phyloP scores from a whole-genome alignment of 2,888 invertebrate genomes.

The Chrysina gloriosa region DNA sequence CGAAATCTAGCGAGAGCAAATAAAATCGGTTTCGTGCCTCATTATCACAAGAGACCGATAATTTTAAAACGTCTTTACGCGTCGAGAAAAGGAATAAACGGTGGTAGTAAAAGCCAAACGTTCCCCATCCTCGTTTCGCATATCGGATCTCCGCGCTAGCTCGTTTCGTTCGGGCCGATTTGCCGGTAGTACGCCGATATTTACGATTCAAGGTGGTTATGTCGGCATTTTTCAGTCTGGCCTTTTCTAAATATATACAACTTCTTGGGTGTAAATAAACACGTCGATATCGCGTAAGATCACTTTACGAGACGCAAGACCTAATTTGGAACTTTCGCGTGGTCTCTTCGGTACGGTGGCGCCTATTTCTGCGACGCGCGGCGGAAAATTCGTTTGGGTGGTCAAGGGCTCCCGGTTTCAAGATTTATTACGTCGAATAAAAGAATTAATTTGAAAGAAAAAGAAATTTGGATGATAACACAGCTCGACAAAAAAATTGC shows the following conservation, averaged over 20 bases:
- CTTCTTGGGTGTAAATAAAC: conserved; percentile 16
- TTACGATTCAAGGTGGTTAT: conserved; percentile 26
- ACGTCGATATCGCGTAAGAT: not conserved
- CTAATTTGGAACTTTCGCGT: too few species aligned
- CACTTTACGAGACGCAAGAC: too few species aligned
- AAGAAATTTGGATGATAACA: too few species aligned
- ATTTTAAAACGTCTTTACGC: conserved; percentile 23
- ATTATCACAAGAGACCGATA: conserved; percentile 26
- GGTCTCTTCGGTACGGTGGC: too few species aligned
- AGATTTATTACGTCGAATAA: too few species aligned
- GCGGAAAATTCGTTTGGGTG: too few species aligned
- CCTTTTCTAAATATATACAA: conserved; percentile 3
- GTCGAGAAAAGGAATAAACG: conserved; percentile 10
- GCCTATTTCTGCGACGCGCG: too few species aligned
- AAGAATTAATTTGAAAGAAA: too few species aligned
- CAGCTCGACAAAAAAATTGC: too few species aligned
- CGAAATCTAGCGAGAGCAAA: conserved; percentile 9
- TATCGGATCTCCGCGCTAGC: not conserved
- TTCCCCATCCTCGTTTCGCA: not conserved
- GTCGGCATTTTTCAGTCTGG: conserved; percentile 14
- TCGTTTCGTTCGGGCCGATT: not conserved
- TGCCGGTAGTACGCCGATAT: conserved; percentile 9
- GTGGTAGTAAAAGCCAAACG: not conserved
- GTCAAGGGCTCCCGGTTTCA: too few species aligned
- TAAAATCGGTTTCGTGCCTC: conserved; percentile 21